These are phyloP conservation scores for Abramis brama DNA, from an alignment of 2,113 vertebrate species.

Conservation along the genomic window DNA sequence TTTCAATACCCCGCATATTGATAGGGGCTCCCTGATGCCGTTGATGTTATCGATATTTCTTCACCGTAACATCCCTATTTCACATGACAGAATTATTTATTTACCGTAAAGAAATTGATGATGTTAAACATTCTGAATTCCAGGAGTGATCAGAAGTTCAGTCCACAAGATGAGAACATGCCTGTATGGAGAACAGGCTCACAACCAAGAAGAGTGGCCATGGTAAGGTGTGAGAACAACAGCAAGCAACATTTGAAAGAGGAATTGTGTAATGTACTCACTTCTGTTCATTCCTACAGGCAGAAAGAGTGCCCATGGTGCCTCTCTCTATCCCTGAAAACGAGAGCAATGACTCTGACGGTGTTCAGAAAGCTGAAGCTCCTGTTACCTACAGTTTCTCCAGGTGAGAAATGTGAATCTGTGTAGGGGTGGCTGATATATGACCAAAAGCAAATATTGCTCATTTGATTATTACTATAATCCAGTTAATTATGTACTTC, in stretches of 20 bases:
- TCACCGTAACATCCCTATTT: neutral
- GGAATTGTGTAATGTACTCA: neutral
- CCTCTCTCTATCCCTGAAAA: conserved; percentile 74
- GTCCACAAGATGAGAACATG: conserved; percentile 63
- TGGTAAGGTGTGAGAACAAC: conserved; percentile 60
- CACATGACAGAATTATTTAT: neutral
- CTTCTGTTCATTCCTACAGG: conserved; percentile 56
- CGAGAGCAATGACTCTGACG: conserved; percentile 52
- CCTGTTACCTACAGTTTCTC: conserved; percentile 51
- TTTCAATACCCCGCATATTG: too few species aligned
- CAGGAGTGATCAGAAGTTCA: conserved; percentile 62
- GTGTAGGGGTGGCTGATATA: neutral
- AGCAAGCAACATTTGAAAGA: neutral
- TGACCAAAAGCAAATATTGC: neutral
- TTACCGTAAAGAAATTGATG: neutral
- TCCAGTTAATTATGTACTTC: neutral
- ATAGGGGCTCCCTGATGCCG: too few species aligned
- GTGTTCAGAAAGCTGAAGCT: conserved; percentile 55
- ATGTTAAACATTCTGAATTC: neutral
- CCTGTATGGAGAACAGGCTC: conserved; percentile 66
- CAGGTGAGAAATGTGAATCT: conserved; percentile 58
- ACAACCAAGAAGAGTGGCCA: conserved; percentile 59
- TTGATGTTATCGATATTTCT: too few species aligned
- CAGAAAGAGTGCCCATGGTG: conserved; percentile 69
- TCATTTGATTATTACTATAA: neutral